Percentiles rank a stretch among this genome's conserved stretches.
phyloP scores from a whole-genome alignment of 1,140 invertebrate genomes.

The Frieseomelitta varia region DNA sequence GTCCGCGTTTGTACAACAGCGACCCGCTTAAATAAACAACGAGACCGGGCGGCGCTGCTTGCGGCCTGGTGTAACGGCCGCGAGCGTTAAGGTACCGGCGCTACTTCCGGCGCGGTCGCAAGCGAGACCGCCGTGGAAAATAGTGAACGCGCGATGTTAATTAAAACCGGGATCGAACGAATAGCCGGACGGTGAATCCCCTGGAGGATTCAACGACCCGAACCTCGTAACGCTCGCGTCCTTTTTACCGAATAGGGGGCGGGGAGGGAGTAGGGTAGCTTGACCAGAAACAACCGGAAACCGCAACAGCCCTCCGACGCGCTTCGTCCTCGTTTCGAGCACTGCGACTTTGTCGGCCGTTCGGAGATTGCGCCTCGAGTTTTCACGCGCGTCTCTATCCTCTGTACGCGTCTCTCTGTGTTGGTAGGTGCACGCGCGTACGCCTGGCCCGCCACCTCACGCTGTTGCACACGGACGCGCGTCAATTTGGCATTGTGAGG shows the following conservation, averaged over 20 bases:
- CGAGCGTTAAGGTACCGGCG: constrained; percentile 23
- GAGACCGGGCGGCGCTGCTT: not conserved
- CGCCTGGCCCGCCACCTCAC: too few relatives aligned
- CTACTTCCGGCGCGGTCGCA: constrained; percentile 6
- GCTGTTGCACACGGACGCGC: not conserved
- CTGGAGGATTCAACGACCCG: too few relatives aligned
- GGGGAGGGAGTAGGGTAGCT: too few relatives aligned
- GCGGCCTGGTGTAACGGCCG: not conserved
- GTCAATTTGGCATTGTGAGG: constrained; percentile 65
- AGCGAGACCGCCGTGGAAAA: not conserved
- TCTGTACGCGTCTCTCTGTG: too few relatives aligned
- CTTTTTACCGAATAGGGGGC: too few relatives aligned
- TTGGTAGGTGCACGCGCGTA: not conserved
- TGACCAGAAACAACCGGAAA: not conserved
- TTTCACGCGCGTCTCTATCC: constrained; percentile 1
- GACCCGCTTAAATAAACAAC: constrained; percentile 39
- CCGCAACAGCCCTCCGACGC: not conserved
- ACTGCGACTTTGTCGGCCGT: not conserved
- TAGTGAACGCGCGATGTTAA: constrained; percentile 10
- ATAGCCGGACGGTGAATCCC: not conserved
- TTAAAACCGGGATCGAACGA: constrained; percentile 26
- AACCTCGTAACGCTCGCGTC: not conserved
- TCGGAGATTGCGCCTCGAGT: constrained; percentile 26
- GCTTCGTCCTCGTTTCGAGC: not conserved
- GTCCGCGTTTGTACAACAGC: constrained; percentile 1